Conservation (phyloP, 2,888 invertebrate species). For the Sesia bembeciformis region DNA sequence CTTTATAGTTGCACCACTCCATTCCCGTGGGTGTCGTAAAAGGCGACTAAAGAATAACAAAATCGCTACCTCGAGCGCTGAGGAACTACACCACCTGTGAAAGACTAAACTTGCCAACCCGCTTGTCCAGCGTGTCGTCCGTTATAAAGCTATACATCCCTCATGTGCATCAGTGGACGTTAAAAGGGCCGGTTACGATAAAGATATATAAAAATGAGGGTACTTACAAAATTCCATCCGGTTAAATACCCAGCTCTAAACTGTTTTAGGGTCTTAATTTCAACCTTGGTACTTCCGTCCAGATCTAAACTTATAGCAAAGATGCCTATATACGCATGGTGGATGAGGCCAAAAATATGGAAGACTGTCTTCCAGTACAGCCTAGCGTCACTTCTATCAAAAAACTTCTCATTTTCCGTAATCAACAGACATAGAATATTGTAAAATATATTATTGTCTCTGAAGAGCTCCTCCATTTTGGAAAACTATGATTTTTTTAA, state of each 20-base stretch:
- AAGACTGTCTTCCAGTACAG: constrained; percentile 54
- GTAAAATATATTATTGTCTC: constrained; percentile 49
- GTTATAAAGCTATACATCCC: too few relatives aligned
- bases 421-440: constrained; percentile 54
- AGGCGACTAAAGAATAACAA: too few relatives aligned
- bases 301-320: constrained; percentile 27
- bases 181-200: too few relatives aligned
- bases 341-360: constrained; percentile 31
- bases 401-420: constrained; percentile 56
- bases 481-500: not conserved
- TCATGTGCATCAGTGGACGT: too few relatives aligned
- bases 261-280: constrained; percentile 32
- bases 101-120: too few relatives aligned
- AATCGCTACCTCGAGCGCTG: too few relatives aligned
- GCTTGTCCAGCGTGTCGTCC: too few relatives aligned
- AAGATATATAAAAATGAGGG: not conserved
- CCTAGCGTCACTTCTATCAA: constrained; percentile 44
- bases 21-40: too few relatives aligned
- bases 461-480: constrained; percentile 47
- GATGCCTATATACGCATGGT: constrained; percentile 30
- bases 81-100: too few relatives aligned
- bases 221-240: constrained; percentile 63
- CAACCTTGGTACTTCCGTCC: constrained; percentile 11
- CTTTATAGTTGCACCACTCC: too few relatives aligned
- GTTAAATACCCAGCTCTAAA: constrained; percentile 37